A percentile compares a stretch with the other conserved stretches of the same genome.
These are phyloP conservation scores for Psittacula cyanocephala DNA, from an alignment of 2,113 vertebrate species.

Conservation along the genomic window DNA sequence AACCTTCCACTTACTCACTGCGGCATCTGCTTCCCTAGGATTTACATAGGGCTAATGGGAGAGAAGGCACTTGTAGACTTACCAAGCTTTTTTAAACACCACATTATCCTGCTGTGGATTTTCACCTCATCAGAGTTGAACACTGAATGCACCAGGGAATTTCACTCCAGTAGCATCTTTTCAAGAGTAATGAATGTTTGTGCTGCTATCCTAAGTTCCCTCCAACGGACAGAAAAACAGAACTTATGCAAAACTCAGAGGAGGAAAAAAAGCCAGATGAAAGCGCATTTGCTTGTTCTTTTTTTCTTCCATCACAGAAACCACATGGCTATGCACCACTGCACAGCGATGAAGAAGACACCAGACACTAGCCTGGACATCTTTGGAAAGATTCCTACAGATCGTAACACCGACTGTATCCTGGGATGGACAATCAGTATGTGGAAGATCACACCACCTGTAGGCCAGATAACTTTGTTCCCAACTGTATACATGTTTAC, in stretches of 20 bases:
- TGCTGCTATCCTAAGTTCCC: not conserved
- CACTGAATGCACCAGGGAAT: not conserved
- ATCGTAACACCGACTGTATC: not conserved
- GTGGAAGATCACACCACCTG: not conserved
- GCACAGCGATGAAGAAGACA: not conserved
- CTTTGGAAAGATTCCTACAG: not conserved
- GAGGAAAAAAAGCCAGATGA: not conserved
- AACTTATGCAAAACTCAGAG: not conserved
- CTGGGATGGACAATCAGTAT: not conserved
- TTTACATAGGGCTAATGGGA: not conserved
- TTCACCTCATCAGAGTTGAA: not conserved
- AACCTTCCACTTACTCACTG: not conserved
- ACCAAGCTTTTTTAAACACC: not conserved
- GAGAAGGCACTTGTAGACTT: not conserved
- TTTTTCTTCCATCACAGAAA: not conserved
- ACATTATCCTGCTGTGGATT: not conserved
- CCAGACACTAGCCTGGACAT: not conserved
- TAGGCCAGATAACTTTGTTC: not conserved
- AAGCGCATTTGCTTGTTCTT: not conserved
- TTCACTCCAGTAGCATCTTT: not conserved
- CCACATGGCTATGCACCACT: rapidly evolving
- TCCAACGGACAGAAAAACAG: not conserved
- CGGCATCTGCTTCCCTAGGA: not conserved
- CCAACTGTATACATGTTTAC: not conserved
- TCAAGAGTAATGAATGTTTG: not conserved